phyloP scores from a whole-genome alignment of 2,888 invertebrate species.

The Biston betularia region DNA sequence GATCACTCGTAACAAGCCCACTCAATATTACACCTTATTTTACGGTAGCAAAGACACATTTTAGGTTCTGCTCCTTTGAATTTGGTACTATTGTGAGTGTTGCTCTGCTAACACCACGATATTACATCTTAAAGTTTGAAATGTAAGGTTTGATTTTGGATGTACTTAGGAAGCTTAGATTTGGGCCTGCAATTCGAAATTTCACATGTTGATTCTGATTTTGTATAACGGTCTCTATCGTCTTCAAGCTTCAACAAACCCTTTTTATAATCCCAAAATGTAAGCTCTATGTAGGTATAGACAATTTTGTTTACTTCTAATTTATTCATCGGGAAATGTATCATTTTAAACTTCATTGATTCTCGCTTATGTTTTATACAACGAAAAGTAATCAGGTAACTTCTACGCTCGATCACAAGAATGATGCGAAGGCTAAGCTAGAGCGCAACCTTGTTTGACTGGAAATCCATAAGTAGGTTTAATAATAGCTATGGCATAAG shows the following conservation, averaged over 20 bases:
- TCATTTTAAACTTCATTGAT: no score
- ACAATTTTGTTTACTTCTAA: neutral
- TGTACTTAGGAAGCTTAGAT: slow-evolving; percentile 13
- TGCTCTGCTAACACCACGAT: slow-evolving; percentile 29
- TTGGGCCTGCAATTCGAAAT: slow-evolving; percentile 39
- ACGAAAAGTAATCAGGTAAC: neutral
- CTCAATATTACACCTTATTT: slow-evolving; percentile 47
- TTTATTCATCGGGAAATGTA: no score
- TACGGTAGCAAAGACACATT: neutral
- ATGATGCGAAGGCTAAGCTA: slow-evolving; percentile 21
- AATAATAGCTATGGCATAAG: slow-evolving; percentile 1
- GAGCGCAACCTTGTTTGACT: slow-evolving; percentile 27
- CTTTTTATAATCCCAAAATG: neutral
- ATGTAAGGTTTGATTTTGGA: slow-evolving; percentile 29
- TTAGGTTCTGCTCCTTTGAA: neutral
- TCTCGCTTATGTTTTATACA: no score
- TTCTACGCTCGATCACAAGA: neutral
- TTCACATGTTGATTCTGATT: slow-evolving; percentile 41
- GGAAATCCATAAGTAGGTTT: slow-evolving; percentile 15
- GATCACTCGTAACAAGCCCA: slow-evolving; percentile 52
- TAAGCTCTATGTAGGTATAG: no score
- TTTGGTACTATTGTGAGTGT: slow-evolving; percentile 22
- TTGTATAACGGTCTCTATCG: slow-evolving; percentile 29
- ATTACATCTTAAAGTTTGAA: slow-evolving; percentile 40
- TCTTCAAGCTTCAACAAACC: slow-evolving; percentile 6